Conservation (phyloP, 2,797 vertebrate genomes). For the Nothura maculosa region DNA sequence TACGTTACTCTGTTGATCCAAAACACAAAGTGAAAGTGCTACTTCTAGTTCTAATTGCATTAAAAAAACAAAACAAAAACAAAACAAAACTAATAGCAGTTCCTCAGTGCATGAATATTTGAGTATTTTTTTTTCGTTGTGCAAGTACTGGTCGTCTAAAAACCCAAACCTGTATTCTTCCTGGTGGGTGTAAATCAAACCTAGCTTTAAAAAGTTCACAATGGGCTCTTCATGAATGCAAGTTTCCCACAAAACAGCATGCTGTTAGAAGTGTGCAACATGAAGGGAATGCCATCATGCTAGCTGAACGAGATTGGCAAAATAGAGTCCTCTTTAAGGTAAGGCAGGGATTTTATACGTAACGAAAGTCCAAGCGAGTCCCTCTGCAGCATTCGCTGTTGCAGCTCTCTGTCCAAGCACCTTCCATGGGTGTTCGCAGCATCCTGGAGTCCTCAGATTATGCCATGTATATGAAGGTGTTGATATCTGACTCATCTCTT, state of each 20-base stretch:
- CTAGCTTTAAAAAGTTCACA: constrained; percentile 82
- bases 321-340: constrained; percentile 88
- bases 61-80: constrained; percentile 8
- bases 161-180: constrained; percentile 77
- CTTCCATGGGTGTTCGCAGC: constrained; percentile 57
- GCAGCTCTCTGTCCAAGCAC: constrained; percentile 79
- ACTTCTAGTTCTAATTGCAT: constrained; percentile 80
- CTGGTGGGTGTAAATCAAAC: constrained; percentile 78
- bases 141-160: constrained; percentile 81
- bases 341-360: constrained; percentile 94
- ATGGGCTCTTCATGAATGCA: constrained; percentile 88
- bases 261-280: constrained; percentile 92
- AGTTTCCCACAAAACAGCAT: constrained; percentile 93
- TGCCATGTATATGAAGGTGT: constrained; percentile 99
- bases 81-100: constrained; percentile 79
- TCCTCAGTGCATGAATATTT: constrained; percentile 85
- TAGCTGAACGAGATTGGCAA: constrained; percentile 92
- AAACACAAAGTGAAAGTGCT: constrained; percentile 85
- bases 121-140: constrained; percentile 79
- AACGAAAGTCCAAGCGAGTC: constrained; percentile 85
- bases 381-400: constrained; percentile 78
- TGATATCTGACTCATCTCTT: constrained; percentile 97
- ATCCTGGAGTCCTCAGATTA: constrained; percentile 79
- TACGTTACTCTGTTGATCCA: constrained; percentile 73
- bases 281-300: constrained; percentile 89